phyloP scores from a whole-genome alignment of 2,888 invertebrate species.

The Schizaphis graminum region DNA sequence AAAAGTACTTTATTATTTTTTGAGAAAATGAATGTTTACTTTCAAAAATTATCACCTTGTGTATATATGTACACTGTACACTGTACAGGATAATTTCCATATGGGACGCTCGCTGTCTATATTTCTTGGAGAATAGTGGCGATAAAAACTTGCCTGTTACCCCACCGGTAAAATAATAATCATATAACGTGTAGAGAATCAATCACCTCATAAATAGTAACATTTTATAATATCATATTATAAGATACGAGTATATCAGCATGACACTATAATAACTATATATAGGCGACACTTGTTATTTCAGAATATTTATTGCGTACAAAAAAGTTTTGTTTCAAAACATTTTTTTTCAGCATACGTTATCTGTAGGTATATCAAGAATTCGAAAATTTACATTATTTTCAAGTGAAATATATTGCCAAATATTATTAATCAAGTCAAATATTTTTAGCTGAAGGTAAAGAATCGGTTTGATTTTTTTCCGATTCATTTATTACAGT shows the following conservation, averaged over 20 bases:
- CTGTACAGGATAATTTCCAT: not conserved
- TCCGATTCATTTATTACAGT: not conserved
- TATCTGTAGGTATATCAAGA: not conserved
- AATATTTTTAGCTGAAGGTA: not conserved
- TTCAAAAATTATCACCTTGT: not conserved
- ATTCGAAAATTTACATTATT: not conserved
- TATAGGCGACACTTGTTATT: not conserved
- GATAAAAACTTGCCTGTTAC: conserved; percentile 3
- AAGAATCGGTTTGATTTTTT: not conserved
- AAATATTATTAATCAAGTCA: not conserved
- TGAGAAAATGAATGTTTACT: not conserved
- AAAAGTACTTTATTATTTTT: not conserved
- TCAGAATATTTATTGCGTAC: not conserved
- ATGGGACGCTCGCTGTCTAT: not conserved
- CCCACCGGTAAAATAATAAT: not conserved
- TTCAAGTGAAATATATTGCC: not conserved
- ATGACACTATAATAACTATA: not conserved
- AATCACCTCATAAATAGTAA: not conserved
- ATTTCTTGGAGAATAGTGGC: not conserved
- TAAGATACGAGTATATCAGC: not conserved
- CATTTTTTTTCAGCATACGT: not conserved
- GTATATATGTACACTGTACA: not conserved
- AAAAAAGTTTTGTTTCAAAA: not conserved
- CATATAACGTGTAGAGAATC: not conserved
- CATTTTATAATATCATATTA: not conserved